A percentile compares a stretch with the other conserved stretches of the same genome.
These are phyloP conservation scores for Platichthys flesus DNA, from an alignment of 2,113 vertebrate species.

Conservation along the genomic window DNA sequence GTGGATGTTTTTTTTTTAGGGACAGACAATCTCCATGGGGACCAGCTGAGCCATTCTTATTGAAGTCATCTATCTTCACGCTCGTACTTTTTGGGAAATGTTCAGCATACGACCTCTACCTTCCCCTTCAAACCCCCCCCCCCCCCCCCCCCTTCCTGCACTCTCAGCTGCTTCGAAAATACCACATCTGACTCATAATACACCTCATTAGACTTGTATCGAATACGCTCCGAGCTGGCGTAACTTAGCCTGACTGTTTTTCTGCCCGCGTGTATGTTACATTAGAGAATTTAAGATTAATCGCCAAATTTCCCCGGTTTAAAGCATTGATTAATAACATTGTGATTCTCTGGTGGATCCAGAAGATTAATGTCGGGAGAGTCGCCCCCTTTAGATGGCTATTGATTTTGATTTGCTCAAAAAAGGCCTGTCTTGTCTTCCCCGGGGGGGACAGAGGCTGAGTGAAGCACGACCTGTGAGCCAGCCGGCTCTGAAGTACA, in stretches of 20 bases:
- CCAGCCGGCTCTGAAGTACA: slow-evolving; percentile 55
- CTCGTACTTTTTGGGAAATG: slow-evolving; percentile 60
- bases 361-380: slow-evolving; percentile 77
- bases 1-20: slow-evolving; percentile 26
- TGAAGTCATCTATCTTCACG: slow-evolving; percentile 54
- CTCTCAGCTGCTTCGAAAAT: slow-evolving; percentile 67
- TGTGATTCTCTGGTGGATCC: slow-evolving; percentile 64
- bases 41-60: slow-evolving; percentile 59
- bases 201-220: slow-evolving; percentile 75
- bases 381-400: slow-evolving; percentile 75
- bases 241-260: slow-evolving; percentile 52
- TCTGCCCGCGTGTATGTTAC: slow-evolving; percentile 58
- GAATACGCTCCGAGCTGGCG: slow-evolving; percentile 61
- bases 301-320: slow-evolving; percentile 76
- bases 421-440: slow-evolving; percentile 63
- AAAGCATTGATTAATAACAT: slow-evolving; percentile 81
- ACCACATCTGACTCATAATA: slow-evolving; percentile 73
- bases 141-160: slow-evolving; percentile 52
- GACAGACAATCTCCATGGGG: slow-evolving; percentile 53
- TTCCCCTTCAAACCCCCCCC: slow-evolving; percentile 39
- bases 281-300: slow-evolving; percentile 80
- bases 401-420: slow-evolving; percentile 81
- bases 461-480: slow-evolving; percentile 28
- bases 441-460: slow-evolving; percentile 55
- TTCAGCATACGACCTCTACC: slow-evolving; percentile 63